Base-by-base conservation (phyloP, 2,888 invertebrate species). In the Mongoloraphidia duomilia region DNA sequence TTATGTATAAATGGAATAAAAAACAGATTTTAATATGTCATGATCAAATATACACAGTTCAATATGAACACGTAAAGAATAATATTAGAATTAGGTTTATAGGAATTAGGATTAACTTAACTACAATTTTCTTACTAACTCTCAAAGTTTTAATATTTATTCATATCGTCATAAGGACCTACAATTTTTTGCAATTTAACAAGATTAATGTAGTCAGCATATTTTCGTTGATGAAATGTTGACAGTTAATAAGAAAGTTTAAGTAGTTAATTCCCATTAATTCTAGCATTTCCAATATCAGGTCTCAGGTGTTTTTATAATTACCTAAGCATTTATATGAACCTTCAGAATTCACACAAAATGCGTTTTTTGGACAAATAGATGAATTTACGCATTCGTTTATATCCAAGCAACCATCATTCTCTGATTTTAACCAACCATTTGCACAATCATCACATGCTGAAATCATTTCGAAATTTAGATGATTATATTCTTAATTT, bases 321-420 rank as follows among this genome's bases (percentile, higher is more conserved):
- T 35, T 47, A 69, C 74, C 70, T 59, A 84, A 67, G 66, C 94
- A 94, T 9, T 73, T 68, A 61, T 76, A 89, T 0, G 87, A 84
- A 8, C 95, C 94, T 47, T 89, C 84, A 10, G 81, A 84, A 63
- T 95, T 95, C 5, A 90, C 76, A 64, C 95, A 95, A 63, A 92
- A 93, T 61, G 92, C 79, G 60, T 83, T 77, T 2, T 72, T 68
- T 0, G 69, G 70, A 58, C 80, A 83, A 46, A 67, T 69, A 8
- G 70, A 57, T 10, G 68, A 62, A 34, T 73, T 67, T 6, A 80
- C 66, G 66, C 94, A 95, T 66, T 94, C 94, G 62, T 94, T 83
- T 1, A 91, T 64, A 63, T 94, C 94, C 39, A 76, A 59, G 60
- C 95, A 95, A 0, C 86, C 94, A 58, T 79, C 76, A 34, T 82